Base-by-base conservation (phyloP, 2,888 invertebrate species). In the Drosophila subsilvestris region DNA sequence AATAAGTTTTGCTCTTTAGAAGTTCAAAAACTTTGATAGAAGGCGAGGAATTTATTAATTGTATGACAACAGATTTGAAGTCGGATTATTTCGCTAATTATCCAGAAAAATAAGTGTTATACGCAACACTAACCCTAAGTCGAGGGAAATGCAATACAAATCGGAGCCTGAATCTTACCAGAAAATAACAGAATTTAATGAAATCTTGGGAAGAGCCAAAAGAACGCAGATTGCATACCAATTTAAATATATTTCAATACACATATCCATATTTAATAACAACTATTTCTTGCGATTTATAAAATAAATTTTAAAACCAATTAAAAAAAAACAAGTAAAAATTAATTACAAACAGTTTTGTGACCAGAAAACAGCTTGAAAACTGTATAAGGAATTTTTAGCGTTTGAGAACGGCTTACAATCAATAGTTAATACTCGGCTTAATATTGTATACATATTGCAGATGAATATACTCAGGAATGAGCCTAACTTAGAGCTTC, bases 401-500 rank as follows among this genome's bases (percentile, higher is more conserved):
- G 37, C 2, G 37, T 37, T 37, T 14, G 37, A 37, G 37, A 37
- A 37, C 37, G 37, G 7, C 37, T 37, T 37, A 7, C 37, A 37
- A 37, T 37, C 14, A 37, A n/a, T 37, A 37, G 37, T 14, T 37
- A 37, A 37, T 37, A n/a, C 37, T 37, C n/a, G 5, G 37, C 14
- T 7, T 37, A n/a, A n/a, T 2, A n/a, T 37, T 37, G n/a, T 7
- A 27, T 9, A 9, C 27, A 37, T n/a, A 14, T n/a, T 37, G 37
- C 37, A n/a, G 37, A 37, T n/a, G 37, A n/a, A 37, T 37, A 37
- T 37, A 37, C 37, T 37, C 37, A n/a, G 70, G 74, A 70, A 63
- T 70, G 70, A 63, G 51, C 63, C 20, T 8, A 37, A 47, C 20
- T 59, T 51, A 71, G 32, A 32, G 59, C 29, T 29, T 43, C 27